Percentiles rank a stretch among this genome's conserved stretches.
These are phyloP conservation scores for Yasuhikotakia modesta DNA, from an alignment of 2,797 vertebrate genomes.

Conservation along the genomic window DNA sequence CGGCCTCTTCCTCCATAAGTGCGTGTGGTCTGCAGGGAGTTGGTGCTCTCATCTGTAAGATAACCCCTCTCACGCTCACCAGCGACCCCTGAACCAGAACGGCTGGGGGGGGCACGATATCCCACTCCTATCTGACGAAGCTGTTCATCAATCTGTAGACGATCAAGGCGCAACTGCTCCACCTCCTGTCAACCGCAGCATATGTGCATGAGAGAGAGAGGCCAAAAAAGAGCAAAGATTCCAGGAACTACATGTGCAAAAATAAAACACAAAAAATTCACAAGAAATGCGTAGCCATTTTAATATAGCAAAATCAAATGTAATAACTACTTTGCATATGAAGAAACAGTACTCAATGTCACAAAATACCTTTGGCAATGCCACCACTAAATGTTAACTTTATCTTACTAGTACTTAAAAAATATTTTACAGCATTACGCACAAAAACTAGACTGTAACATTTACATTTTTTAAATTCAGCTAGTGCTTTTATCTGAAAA, in stretches of 20 bases:
- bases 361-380: background rate
- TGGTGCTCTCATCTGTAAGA: conserved; percentile 84
- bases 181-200: conserved; percentile 78
- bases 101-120: conserved; percentile 78
- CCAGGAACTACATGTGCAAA: background rate
- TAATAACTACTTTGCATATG: background rate
- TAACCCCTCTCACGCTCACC: conserved; percentile 82
- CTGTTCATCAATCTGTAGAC: conserved; percentile 91
- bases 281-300: too few relatives aligned
- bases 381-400: background rate
- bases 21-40: conserved; percentile 83
- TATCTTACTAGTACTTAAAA: background rate
- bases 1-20: conserved; percentile 86
- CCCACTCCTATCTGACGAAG: conserved; percentile 89
- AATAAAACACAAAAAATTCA: background rate
- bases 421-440: too few relatives aligned
- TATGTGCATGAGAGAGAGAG: background rate
- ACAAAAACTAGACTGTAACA: too few relatives aligned
- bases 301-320: too few relatives aligned
- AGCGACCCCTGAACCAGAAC: conserved; percentile 67
- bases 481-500: too few relatives aligned
- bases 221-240: background rate
- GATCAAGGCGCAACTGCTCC: conserved; percentile 87
- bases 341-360: background rate
- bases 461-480: too few relatives aligned